A percentile compares a stretch with the other conserved stretches of the same genome.
These are phyloP conservation scores for Zapus hudsonius DNA, from an alignment of 2,113 vertebrate genomes.

Conservation along the genomic window DNA sequence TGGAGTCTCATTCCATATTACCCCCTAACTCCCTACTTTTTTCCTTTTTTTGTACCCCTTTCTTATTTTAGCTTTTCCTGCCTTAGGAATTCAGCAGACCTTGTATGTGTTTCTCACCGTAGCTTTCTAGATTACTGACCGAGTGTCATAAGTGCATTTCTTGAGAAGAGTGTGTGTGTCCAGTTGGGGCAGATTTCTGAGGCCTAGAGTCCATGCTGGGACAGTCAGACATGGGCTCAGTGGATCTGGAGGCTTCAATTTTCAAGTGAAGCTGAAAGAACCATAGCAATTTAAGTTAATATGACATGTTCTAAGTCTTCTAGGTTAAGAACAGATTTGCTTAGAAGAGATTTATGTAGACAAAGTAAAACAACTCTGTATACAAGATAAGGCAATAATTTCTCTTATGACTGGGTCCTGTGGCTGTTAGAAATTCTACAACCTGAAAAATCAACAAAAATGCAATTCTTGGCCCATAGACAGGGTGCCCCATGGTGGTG, in stretches of 20 bases:
- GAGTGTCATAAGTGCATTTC: not conserved
- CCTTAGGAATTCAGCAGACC: not conserved
- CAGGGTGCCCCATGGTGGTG: not conserved
- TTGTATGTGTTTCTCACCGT: not conserved
- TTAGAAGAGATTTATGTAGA: not conserved
- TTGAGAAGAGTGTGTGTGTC: not conserved
- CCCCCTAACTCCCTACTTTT: not conserved
- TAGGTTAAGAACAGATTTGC: not conserved
- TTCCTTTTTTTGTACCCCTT: not conserved
- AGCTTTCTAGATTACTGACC: not conserved
- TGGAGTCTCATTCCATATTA: not conserved
- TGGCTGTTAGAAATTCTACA: not conserved
- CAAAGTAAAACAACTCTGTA: conserved; percentile 20
- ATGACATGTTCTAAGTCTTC: not conserved
- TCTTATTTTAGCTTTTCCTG: not conserved
- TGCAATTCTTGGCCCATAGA: not conserved
- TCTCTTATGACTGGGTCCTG: not conserved
- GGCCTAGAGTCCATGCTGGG: not conserved
- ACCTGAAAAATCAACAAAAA: not conserved
- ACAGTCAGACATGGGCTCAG: not conserved
- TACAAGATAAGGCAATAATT: not conserved
- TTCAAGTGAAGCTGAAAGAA: not conserved
- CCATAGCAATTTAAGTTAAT: not conserved
- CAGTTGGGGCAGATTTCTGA: not conserved
- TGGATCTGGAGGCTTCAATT: not conserved